Base-by-base conservation (phyloP, 2,113 vertebrate genomes). In the Mus pahari region DNA sequence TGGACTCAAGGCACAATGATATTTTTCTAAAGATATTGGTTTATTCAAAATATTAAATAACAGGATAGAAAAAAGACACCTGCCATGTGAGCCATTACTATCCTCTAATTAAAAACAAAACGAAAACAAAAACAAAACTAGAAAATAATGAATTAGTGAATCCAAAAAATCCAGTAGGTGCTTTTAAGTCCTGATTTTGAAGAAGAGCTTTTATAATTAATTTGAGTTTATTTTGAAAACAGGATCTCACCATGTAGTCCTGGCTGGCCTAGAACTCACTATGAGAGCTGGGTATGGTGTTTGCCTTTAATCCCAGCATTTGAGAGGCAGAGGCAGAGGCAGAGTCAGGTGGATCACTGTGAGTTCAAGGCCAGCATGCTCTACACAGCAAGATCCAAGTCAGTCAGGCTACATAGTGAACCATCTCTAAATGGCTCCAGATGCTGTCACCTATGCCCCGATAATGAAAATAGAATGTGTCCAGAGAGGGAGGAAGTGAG, bases 151-250 rank as follows among this genome's bases (percentile, higher is more conserved):
- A 93, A 74, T 53, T 62, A 58, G 71, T 33, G 24, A 93, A 83
- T 53, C 39, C 62, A 89, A 71, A 78, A 6, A 89, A 89, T 91
- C 79, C 79, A 95, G 62, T 33, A 70, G 55, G n/a, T 45, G 2
- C 91, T 94, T 89, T 90, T 8, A 88, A 90, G 20, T 77, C 31
- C 31, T 86, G 86, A 88, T 83, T 95, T 89, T 91, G 42, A 97
- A 91, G 33, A 97, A 94, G 11, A 33, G 11, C 48, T 86, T 94
- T 88, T 58, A 55, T n/a, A 81, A 58, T 81, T 58, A 3, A 19
- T 20, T 53, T 79, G 36, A 22, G 12, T 68, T 68, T 68, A 68
- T 58, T 20, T 81, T 58, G 58, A 82, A 26, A 13, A 60, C 22
- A 82, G 55, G 36, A 7, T 39, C 22, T 82, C 36, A 60, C 36